Percentiles rank a stretch among this genome's conserved stretches.
phyloP scores from a whole-genome alignment of 92 coral and sea anemone species.

The Galaxea fascicularis region DNA sequence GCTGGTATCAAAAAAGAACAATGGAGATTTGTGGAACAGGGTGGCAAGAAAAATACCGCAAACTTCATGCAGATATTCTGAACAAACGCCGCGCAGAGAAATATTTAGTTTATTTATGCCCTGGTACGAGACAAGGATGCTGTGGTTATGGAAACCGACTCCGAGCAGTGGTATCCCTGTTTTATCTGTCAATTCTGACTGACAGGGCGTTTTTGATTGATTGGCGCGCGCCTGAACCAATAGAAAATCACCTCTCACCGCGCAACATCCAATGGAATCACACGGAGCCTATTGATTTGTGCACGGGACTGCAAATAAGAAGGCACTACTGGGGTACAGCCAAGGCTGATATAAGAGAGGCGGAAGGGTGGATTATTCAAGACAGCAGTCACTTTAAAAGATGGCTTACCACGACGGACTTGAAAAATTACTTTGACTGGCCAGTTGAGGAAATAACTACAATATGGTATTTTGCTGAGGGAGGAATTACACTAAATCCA shows the following conservation, averaged over 20 bases:
- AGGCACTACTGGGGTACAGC: slow-evolving; percentile 89
- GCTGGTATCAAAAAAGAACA: slow-evolving; percentile 20
- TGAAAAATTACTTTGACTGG: slow-evolving; percentile 63
- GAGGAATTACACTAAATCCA: slow-evolving; percentile 69
- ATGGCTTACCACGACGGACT: slow-evolving; percentile 76
- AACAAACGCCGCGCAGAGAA: slow-evolving; percentile 41
- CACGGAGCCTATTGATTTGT: slow-evolving; percentile 62
- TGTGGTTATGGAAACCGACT: slow-evolving; percentile 96
- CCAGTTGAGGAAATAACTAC: slow-evolving; percentile 81
- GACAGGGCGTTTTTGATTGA: slow-evolving; percentile 88
- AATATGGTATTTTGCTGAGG: slow-evolving; percentile 89
- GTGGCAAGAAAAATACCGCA: slow-evolving; percentile 82
- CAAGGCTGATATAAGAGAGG: slow-evolving; percentile 69
- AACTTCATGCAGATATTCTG: slow-evolving; percentile 68
- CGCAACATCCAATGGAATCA: slow-evolving; percentile 89
- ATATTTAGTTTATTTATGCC: slow-evolving; percentile 81
- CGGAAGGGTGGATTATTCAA: slow-evolving; percentile 79
- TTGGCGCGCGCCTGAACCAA: slow-evolving; percentile 90
- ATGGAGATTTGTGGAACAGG: slow-evolving; percentile 70
- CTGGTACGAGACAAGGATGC: slow-evolving; percentile 79
- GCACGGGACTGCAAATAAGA: slow-evolving; percentile 76
- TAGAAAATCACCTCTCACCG: slow-evolving; percentile 78
- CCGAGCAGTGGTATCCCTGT: slow-evolving; percentile 76
- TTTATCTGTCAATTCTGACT: slow-evolving; percentile 85
- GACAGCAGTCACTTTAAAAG: slow-evolving; percentile 62